Conservation (phyloP, 2,797 vertebrate species). For the Liparis tanakae region DNA sequence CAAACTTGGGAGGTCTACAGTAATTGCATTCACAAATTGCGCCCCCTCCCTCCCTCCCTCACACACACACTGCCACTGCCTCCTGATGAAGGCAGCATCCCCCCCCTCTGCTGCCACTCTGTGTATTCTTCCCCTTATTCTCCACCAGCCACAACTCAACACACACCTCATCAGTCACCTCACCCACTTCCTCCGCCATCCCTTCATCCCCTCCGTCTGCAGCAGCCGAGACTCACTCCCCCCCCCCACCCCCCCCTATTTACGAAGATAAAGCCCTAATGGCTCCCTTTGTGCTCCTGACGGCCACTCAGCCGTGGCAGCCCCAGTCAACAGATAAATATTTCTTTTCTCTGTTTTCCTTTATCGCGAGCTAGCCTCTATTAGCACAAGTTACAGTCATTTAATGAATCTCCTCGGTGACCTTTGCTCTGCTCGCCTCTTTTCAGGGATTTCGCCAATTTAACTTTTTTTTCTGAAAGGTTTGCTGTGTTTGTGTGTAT, state of each 20-base stretch:
- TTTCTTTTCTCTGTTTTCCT: constrained; percentile 72
- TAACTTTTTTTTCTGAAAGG: constrained; percentile 57
- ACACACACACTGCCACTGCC: constrained; percentile 30
- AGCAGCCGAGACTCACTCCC: constrained; percentile 55
- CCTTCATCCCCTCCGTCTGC: constrained; percentile 46
- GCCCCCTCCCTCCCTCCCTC: constrained; percentile 14
- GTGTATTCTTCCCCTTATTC: constrained; percentile 46
- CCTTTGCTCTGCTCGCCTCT: constrained; percentile 74
- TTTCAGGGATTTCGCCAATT: constrained; percentile 73
- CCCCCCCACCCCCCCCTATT: constrained; percentile 69
- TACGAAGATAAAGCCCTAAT: constrained; percentile 83
- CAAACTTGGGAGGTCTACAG: constrained; percentile 68
- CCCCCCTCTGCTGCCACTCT: constrained; percentile 51
- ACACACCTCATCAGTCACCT: constrained; percentile 71
- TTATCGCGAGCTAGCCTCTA: constrained; percentile 77
- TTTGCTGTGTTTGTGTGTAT: constrained; percentile 28
- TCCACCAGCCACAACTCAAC: constrained; percentile 57
- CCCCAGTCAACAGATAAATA: constrained; percentile 73
- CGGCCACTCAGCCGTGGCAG: constrained; percentile 69
- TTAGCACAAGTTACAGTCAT: constrained; percentile 78
- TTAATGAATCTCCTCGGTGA: constrained; percentile 80
- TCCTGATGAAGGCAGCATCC: constrained; percentile 54
- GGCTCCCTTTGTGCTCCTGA: constrained; percentile 79
- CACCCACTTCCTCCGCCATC: constrained; percentile 47
- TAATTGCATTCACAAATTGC: constrained; percentile 75